Evolutionary conservation across 2,888 invertebrate genomes (phyloP).

Genomic region (Pseudolycoriella hygida): DNA sequence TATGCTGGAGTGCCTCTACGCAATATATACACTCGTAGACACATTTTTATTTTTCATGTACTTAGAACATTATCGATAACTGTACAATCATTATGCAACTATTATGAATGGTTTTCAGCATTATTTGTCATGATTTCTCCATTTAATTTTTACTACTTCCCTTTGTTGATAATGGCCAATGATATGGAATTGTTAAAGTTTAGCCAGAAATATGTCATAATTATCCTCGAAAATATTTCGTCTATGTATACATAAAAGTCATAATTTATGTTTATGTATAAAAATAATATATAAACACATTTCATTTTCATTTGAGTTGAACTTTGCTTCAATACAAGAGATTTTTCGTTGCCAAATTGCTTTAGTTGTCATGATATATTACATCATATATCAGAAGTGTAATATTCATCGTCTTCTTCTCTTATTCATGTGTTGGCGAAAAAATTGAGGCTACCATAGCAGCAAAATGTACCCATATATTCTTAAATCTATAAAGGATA

Average conservation of each 20-base stretch:
- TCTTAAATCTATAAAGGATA: not conserved
- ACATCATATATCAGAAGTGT: conserved; percentile 7
- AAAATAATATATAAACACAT: no score
- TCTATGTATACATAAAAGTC: not conserved
- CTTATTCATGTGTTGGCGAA: not conserved
- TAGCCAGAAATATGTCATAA: conserved; percentile 10
- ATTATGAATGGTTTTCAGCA: no score
- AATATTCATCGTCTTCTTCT: not conserved
- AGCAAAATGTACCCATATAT: no score
- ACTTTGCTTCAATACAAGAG: conserved; percentile 13
- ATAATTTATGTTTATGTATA: not conserved
- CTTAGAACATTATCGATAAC: no score
- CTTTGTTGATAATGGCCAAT: conserved; percentile 1
- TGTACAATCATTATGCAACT: no score
- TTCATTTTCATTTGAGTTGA: not conserved
- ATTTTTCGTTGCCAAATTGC: conserved; percentile 18
- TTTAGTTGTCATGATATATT: conserved; percentile 18
- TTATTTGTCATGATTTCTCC: no score
- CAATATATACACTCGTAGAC: no score
- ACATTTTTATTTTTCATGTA: no score
- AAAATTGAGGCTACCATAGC: not conserved
- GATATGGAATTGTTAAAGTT: conserved; percentile 3
- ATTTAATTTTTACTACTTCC: not conserved
- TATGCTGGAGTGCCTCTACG: no score
- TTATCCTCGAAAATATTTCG: conserved; percentile 4